These are phyloP conservation scores for Uria lomvia DNA, from an alignment of 2,113 vertebrate species.

Conservation along the genomic window DNA sequence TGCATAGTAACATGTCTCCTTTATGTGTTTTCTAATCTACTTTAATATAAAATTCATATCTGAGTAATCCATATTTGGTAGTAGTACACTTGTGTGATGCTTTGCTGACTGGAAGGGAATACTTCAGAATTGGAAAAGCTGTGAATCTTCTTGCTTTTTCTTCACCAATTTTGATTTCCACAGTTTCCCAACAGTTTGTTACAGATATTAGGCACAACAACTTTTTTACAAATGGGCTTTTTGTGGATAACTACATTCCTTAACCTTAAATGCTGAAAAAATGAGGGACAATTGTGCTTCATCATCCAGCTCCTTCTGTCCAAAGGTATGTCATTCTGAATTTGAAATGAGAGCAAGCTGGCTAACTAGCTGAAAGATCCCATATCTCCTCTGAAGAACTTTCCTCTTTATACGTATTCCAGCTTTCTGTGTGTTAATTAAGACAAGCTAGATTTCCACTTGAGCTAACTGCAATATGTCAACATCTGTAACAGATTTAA, in stretches of 20 bases:
- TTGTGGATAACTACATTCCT: background rate
- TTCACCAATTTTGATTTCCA: background rate
- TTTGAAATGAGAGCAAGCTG: background rate
- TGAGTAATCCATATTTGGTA: background rate
- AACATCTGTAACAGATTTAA: slow-evolving; percentile 16
- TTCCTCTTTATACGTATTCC: background rate
- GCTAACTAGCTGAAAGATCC: background rate
- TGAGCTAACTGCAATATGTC: slow-evolving; percentile 7
- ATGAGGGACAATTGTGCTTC: background rate
- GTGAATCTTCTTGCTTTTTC: background rate
- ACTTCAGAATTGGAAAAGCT: background rate
- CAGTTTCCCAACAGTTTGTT: background rate
- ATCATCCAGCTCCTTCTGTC: background rate
- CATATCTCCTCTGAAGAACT: background rate
- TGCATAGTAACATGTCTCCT: background rate
- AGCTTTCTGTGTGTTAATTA: background rate
- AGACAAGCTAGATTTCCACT: background rate
- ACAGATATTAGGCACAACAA: background rate
- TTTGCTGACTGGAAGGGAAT: background rate
- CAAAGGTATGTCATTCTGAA: background rate
- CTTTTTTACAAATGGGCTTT: background rate
- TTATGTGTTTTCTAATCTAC: background rate
- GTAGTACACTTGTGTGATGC: background rate
- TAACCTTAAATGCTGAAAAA: background rate
- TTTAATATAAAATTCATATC: background rate